These are phyloP conservation scores for Scortum barcoo DNA, from an alignment of 2,113 vertebrate genomes.

Conservation along the genomic window DNA sequence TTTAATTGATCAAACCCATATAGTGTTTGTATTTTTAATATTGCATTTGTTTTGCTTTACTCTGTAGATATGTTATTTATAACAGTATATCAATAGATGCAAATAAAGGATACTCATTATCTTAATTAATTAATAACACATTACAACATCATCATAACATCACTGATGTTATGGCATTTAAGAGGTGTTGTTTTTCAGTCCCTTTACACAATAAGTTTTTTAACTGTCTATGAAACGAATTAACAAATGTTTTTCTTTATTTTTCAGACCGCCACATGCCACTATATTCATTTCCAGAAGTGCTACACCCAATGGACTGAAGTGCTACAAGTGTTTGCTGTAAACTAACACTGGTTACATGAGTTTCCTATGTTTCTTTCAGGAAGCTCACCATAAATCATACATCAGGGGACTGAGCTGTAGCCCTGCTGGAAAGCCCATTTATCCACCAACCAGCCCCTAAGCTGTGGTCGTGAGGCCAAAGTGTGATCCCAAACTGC, in stretches of 20 bases:
- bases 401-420: neutral
- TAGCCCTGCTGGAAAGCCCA: neutral
- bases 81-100: neutral
- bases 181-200: neutral
- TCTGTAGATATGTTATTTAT: neutral
- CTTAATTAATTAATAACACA: neutral
- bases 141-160: neutral
- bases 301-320: neutral
- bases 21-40: neutral
- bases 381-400: constrained; percentile 52
- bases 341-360: constrained; percentile 47
- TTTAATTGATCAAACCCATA: neutral
- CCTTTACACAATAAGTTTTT: neutral
- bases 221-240: neutral
- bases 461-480: constrained; percentile 11
- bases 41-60: neutral
- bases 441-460: constrained; percentile 20
- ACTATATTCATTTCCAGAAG: neutral
- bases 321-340: neutral
- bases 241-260: constrained; percentile 5
- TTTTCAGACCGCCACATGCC: neutral
- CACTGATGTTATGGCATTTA: neutral
- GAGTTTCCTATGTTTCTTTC: constrained; percentile 6
- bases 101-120: neutral
- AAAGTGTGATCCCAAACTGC: constrained; percentile 40